These are phyloP conservation scores for Lepidothrix coronata DNA, from an alignment of 2,113 vertebrate genomes.

Conservation along the genomic window DNA sequence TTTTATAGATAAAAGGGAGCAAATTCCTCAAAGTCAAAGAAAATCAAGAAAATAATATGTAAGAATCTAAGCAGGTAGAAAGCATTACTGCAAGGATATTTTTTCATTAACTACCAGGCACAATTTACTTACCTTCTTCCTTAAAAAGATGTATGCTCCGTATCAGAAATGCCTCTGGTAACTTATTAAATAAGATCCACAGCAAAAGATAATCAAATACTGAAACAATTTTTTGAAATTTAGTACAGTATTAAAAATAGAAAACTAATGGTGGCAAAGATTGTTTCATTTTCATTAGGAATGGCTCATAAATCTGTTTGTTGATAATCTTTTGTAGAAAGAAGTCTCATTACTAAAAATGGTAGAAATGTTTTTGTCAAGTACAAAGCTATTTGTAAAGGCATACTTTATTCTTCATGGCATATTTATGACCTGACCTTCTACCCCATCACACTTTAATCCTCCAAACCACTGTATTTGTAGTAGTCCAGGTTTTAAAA, in stretches of 20 bases:
- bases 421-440: background rate
- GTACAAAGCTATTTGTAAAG: background rate
- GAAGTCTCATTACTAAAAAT: background rate
- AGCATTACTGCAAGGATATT: background rate
- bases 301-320: background rate
- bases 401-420: background rate
- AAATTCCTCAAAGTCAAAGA: slow-evolving; percentile 58
- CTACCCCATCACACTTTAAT: background rate
- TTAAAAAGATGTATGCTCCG: background rate
- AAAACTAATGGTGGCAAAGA: background rate
- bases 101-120: background rate
- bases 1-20: slow-evolving; percentile 39
- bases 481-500: background rate
- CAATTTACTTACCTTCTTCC: background rate
- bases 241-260: background rate
- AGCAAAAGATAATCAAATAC: background rate
- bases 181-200: background rate
- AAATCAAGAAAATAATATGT: slow-evolving; percentile 10
- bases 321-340: background rate
- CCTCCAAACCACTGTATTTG: background rate
- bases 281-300: background rate
- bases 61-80: slow-evolving; percentile 34
- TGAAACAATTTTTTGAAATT: background rate
- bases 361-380: background rate
- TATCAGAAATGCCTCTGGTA: background rate